Conservation (phyloP, 1,140 invertebrate species). For the Nomia melanderi region DNA sequence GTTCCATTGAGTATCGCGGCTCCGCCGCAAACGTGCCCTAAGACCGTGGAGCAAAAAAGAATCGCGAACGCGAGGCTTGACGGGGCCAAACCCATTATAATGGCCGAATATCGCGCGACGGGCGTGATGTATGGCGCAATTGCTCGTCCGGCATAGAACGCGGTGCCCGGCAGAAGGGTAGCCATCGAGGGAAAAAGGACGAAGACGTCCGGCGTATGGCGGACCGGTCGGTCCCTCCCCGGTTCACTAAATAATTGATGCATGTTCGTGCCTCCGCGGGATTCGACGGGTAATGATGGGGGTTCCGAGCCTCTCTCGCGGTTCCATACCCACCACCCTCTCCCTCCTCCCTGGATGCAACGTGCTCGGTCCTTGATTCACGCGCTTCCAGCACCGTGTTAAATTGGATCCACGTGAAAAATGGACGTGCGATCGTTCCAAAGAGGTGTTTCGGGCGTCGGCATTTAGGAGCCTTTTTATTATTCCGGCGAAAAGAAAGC, state of each 20-base stretch:
- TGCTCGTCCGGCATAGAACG: constrained; percentile 44
- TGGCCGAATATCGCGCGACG: constrained; percentile 54
- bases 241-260: constrained; percentile 70
- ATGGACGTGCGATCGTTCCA: constrained; percentile 16
- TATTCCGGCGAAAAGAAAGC: too few species aligned
- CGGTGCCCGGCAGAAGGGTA: neutral
- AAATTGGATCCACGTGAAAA: constrained; percentile 54
- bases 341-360: neutral
- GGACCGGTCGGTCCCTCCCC: constrained; percentile 41
- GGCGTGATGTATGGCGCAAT: constrained; percentile 65
- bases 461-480: too few species aligned
- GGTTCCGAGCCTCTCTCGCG: constrained; percentile 49
- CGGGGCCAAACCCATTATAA: constrained; percentile 54
- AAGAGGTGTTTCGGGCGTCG: too few species aligned
- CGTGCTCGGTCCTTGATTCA: neutral
- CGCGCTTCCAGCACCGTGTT: constrained; percentile 29
- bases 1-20: too few species aligned
- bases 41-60: neutral
- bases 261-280: constrained; percentile 61
- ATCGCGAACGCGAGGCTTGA: constrained; percentile 15
- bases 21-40: too few species aligned
- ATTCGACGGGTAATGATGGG: constrained; percentile 69
- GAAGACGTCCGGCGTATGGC: constrained; percentile 6
- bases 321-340: constrained; percentile 39
- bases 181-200: constrained; percentile 11